phyloP scores from a whole-genome alignment of 2,888 invertebrate genomes.

The Machimus atricapillus region DNA sequence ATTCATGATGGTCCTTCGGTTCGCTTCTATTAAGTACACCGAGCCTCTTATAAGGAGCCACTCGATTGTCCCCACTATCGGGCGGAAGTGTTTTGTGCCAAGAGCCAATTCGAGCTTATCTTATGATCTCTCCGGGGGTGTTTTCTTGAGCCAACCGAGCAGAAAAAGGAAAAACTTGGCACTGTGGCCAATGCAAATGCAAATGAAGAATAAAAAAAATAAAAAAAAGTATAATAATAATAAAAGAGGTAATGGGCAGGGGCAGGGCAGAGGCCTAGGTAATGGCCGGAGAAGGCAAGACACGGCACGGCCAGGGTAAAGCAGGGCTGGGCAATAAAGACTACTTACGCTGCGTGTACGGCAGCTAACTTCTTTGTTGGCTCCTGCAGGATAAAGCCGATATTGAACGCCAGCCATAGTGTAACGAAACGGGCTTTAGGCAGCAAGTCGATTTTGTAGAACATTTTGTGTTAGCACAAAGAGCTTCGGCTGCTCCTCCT shows the following conservation, averaged over 20 bases:
- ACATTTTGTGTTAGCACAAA: slow-evolving; percentile 42
- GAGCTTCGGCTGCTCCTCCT: slow-evolving; percentile 45
- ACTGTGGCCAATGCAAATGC: slow-evolving; percentile 10
- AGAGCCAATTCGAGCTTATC: slow-evolving; percentile 29
- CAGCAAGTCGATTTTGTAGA: slow-evolving; percentile 49
- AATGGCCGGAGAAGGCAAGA: not conserved
- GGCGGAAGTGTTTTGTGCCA: slow-evolving; percentile 23
- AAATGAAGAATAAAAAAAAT: not conserved
- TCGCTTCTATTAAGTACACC: not conserved
- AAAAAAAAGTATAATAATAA: not conserved
- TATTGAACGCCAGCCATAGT: slow-evolving; percentile 61
- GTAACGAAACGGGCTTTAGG: slow-evolving; percentile 59
- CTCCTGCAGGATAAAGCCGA: slow-evolving; percentile 61
- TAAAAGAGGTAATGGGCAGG: not conserved
- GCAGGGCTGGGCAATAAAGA: not conserved
- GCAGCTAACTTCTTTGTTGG: slow-evolving; percentile 57
- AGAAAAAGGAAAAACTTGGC: not conserved
- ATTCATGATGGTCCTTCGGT: slow-evolving; percentile 39
- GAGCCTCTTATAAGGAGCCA: not conserved
- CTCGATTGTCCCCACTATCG: slow-evolving; percentile 24
- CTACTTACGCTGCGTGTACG: slow-evolving; percentile 63
- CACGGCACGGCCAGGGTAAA: not conserved
- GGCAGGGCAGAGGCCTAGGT: not conserved
- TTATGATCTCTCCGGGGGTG: slow-evolving; percentile 7
- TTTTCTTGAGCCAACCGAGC: not conserved